phyloP scores from a whole-genome alignment of 2,888 invertebrate genomes.

The Brenthis daphne region DNA sequence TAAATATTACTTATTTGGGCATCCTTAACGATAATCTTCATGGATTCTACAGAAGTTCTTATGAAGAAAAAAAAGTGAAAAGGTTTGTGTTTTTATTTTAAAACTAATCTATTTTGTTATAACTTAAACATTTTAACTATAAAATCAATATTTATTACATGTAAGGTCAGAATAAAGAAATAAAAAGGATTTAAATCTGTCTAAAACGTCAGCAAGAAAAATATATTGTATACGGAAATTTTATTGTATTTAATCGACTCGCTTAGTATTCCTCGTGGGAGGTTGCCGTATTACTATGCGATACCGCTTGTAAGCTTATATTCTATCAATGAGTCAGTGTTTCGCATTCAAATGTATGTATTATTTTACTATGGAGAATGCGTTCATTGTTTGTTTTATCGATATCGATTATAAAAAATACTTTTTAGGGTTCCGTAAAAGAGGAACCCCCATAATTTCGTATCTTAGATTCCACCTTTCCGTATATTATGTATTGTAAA shows the following conservation, averaged over 20 bases:
- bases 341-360: conserved; percentile 35
- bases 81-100: conserved; percentile 74
- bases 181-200: conserved; percentile 11
- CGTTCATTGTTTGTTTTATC: conserved; percentile 4
- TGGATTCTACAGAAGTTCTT: conserved; percentile 93
- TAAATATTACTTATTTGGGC: conserved; percentile 88
- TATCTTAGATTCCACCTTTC: too few relatives aligned
- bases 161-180: neutral
- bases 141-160: neutral
- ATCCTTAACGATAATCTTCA: conserved; percentile 88
- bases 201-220: conserved; percentile 8
- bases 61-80: conserved; percentile 85
- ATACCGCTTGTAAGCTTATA: conserved; percentile 20
- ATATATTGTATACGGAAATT: conserved; percentile 28
- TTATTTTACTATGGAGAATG: conserved; percentile 19
- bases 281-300: conserved; percentile 32
- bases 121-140: neutral
- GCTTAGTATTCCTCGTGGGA: conserved; percentile 32
- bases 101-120: neutral
- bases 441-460: too few relatives aligned
- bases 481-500: too few relatives aligned
- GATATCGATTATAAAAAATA: too few relatives aligned
- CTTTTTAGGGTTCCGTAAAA: too few relatives aligned
- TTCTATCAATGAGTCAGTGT: conserved; percentile 34
- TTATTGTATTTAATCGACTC: conserved; percentile 20